Percentiles rank a stretch among this genome's conserved stretches.
phyloP scores from a whole-genome alignment of 2,113 vertebrate genomes.

The Mirza zaza region DNA sequence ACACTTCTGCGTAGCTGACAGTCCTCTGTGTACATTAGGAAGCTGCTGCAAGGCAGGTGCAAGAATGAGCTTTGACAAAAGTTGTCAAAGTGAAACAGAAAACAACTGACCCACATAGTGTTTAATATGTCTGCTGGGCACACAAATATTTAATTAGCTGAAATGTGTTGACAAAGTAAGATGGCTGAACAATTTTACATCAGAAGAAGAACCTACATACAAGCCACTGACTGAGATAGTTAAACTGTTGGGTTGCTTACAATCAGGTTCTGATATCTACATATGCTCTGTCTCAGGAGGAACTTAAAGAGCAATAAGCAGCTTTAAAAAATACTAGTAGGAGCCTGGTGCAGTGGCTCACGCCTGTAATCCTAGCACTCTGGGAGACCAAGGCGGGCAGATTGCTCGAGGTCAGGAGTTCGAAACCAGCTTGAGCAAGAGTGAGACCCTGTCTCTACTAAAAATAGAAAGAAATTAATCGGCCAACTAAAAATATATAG shows the following conservation, averaged over 20 bases:
- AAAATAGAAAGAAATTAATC: no score
- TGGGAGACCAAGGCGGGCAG: no score
- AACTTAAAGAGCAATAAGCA: neutral
- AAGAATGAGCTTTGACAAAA: slow-evolving; percentile 25
- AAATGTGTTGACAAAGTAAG: slow-evolving; percentile 60
- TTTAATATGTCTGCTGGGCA: slow-evolving; percentile 21
- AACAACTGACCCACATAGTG: slow-evolving; percentile 27
- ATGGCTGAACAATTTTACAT: slow-evolving; percentile 39
- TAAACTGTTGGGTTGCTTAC: neutral
- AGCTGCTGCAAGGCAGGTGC: neutral
- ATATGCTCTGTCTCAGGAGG: neutral
- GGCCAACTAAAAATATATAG: no score
- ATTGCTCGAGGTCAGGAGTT: no score
- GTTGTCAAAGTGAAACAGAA: slow-evolving; percentile 26
- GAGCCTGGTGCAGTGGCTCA: no score
- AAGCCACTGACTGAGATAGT: neutral
- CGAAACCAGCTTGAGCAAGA: no score
- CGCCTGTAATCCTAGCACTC: no score
- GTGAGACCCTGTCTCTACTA: no score
- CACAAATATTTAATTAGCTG: slow-evolving; percentile 53
- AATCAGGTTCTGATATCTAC: neutral
- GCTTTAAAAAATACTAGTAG: neutral
- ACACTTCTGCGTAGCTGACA: neutral
- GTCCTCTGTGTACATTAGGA: neutral
- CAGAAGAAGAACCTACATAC: neutral